A percentile compares a stretch with the other conserved stretches of the same genome.
Conservation (phyloP, 2,113 vertebrate genomes). For the Malurus alboscapulatus region DNA sequence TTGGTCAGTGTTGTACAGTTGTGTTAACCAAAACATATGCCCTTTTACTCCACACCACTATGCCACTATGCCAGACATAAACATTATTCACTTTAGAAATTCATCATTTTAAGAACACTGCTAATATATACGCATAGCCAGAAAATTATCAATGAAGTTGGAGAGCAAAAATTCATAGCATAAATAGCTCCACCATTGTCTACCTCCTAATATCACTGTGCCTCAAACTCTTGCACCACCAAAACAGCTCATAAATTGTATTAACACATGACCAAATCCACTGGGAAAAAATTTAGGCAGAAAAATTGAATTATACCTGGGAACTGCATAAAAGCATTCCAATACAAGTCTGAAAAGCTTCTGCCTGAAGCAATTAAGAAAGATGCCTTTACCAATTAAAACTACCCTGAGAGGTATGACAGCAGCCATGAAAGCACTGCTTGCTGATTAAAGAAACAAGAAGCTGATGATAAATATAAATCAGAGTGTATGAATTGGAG, state of each 20-base stretch:
- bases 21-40: neutral
- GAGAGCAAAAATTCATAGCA: neutral
- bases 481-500: neutral
- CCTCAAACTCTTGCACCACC: neutral
- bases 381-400: neutral
- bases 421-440: neutral
- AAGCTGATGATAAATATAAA: neutral
- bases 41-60: neutral
- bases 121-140: neutral
- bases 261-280: neutral
- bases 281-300: neutral
- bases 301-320: neutral
- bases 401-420: neutral
- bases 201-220: neutral
- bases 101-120: neutral
- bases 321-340: neutral
- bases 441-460: conserved; percentile 12
- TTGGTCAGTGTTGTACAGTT: neutral
- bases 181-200: neutral
- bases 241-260: neutral
- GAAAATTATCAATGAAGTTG: neutral
- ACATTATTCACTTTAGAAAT: neutral
- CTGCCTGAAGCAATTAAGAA: neutral
- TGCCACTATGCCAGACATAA: neutral
- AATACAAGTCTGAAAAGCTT: neutral